Percentiles rank a stretch among this genome's conserved stretches.
Conservation (phyloP, 2,113 vertebrate species). For the Mormyrus iriodes region DNA sequence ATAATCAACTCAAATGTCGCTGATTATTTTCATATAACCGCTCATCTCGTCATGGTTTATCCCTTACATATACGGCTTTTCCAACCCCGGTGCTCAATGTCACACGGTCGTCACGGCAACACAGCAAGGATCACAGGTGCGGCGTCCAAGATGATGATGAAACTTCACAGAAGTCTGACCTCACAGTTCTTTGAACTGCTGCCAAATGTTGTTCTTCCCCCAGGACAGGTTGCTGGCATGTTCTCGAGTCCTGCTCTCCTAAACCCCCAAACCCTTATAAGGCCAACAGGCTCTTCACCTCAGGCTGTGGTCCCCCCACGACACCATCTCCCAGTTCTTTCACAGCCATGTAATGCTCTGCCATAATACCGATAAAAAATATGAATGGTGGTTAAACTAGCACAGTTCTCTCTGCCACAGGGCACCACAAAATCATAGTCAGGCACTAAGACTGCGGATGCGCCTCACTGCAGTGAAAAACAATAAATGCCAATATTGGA, state of each 20-base stretch:
- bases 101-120: background rate
- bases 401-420: background rate
- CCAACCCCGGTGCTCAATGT: background rate
- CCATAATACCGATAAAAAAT: background rate
- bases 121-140: background rate
- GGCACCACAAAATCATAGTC: background rate
- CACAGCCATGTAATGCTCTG: background rate
- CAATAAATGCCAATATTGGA: constrained; percentile 4
- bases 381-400: background rate
- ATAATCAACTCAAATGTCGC: background rate
- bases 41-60: background rate
- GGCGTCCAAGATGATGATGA: background rate
- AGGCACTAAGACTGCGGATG: background rate
- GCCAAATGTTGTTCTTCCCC: background rate
- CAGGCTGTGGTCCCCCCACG: background rate
- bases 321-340: background rate
- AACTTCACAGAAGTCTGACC: background rate
- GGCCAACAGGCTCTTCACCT: background rate
- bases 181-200: background rate
- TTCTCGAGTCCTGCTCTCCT: background rate
- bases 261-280: background rate
- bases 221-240: background rate
- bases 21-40: background rate
- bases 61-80: background rate
- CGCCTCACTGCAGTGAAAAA: background rate